phyloP scores from a whole-genome alignment of 2,797 vertebrate genomes.

The Galago senegalensis region DNA sequence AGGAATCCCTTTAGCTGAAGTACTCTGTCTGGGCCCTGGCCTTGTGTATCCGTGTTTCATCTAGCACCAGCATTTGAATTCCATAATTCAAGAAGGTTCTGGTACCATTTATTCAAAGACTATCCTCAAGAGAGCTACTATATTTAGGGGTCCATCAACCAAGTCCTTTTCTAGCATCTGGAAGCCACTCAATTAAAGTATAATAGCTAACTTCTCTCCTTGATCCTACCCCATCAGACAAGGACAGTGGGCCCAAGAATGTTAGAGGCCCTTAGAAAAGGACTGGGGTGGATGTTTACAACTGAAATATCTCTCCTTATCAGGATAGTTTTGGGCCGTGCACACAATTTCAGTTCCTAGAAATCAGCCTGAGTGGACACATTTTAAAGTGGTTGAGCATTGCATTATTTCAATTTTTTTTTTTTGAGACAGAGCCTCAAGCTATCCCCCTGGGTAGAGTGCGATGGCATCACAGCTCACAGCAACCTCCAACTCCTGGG shows the following conservation, averaged over 20 bases:
- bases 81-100: slow-evolving; percentile 16
- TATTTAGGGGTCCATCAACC: background rate
- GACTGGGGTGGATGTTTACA: background rate
- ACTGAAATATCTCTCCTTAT: background rate
- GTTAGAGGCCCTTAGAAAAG: background rate
- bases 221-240: background rate
- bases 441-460: no score
- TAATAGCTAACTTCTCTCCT: background rate
- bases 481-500: no score
- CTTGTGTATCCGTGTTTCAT: slow-evolving; percentile 28
- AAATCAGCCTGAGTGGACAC: background rate
- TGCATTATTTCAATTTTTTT: slow-evolving; percentile 1
- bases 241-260: background rate
- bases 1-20: slow-evolving; percentile 8
- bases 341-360: background rate
- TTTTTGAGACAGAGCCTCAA: no score
- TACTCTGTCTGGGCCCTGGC: background rate
- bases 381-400: background rate
- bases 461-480: no score
- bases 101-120: slow-evolving; percentile 22
- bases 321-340: background rate
- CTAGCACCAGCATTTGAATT: slow-evolving; percentile 37
- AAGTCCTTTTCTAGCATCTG: slow-evolving; percentile 15
- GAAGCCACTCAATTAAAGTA: slow-evolving; percentile 24
- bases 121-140: background rate